phyloP scores from a whole-genome alignment of 2,797 vertebrate genomes.

The Sparidentex hasta region DNA sequence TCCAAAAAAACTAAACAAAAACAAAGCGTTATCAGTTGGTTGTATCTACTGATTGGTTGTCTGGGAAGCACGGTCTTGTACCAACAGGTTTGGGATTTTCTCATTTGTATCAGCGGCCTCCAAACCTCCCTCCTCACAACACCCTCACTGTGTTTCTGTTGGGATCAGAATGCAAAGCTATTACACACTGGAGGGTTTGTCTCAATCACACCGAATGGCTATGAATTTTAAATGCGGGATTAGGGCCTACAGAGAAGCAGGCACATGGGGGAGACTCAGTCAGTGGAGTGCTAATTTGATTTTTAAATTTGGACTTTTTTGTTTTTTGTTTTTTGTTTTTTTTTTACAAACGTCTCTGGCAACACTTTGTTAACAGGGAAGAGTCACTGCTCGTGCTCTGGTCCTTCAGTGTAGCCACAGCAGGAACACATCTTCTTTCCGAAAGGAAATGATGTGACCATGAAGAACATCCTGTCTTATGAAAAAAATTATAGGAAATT shows the following conservation, averaged over 20 bases:
- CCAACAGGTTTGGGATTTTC: constrained; percentile 70
- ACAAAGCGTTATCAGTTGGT: constrained; percentile 50
- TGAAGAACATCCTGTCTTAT: constrained; percentile 50
- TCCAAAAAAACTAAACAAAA: constrained; percentile 55
- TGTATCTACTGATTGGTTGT: constrained; percentile 59
- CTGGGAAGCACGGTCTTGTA: constrained; percentile 24
- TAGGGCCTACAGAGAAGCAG: constrained; percentile 78
- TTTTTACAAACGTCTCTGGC: constrained; percentile 55
- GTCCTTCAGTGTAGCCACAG: constrained; percentile 48
- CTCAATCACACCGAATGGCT: constrained; percentile 83
- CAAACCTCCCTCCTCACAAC: constrained; percentile 65
- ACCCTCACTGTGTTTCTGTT: constrained; percentile 75
- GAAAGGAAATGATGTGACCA: constrained; percentile 51
- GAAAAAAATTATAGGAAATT: constrained; percentile 10
- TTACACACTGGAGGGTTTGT: constrained; percentile 85
- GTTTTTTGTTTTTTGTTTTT: too few species aligned
- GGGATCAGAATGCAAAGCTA: constrained; percentile 83
- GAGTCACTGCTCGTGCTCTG: constrained; percentile 51
- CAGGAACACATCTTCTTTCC: constrained; percentile 42
- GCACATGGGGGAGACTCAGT: constrained; percentile 73
- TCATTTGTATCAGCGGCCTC: constrained; percentile 66
- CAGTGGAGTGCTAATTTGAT: constrained; percentile 82
- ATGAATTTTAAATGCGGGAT: constrained; percentile 86
- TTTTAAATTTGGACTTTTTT: constrained; percentile 40
- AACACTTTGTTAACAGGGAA: constrained; percentile 67